Evolutionary conservation across 2,113 vertebrate species (phyloP), one percentile per base, ranked within the genome.

Genomic region (Salvelinus namaycush): DNA sequence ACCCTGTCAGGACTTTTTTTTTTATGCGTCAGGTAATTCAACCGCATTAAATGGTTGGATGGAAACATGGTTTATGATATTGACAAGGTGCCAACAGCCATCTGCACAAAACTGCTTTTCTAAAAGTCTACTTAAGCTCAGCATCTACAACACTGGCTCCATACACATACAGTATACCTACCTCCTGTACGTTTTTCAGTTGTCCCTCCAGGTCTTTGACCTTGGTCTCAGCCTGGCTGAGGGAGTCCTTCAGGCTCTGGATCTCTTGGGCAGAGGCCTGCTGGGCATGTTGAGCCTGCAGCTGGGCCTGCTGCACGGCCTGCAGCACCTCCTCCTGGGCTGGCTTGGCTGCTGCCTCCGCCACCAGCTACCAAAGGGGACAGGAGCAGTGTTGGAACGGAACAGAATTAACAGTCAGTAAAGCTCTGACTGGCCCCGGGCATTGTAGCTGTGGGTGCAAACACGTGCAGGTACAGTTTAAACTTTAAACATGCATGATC

Each of bases 121-220:
- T 9, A 39, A 39, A 39, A 9, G 39, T 9, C 31, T 31, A 39
- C 8, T 39, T 9, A 39, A 8, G 39, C 8, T 9, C 7, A 39
- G 39, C 39, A 39, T 39, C 39, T 39, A 39, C 39, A 39, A 9
- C 39, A 9, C 39, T 51, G 12, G 11, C 49, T 16, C 49, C 14
- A 16, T 51, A 12, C 49, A 16, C 49, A 12, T 51, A 16, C 49
- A 54, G 22, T 69, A 83, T 74, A 81, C 82, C 9, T 70, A 99
- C 98, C 94, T 96, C 97, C 51, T 97, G 95, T 70, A 95, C 80
- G 68, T 31, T 94, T 80, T 97, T 96, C 74, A 96, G 72, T 73
- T 95, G 94, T 66, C 81, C 81, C 86, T 98, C 96, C 3, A 98
- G 87, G 70, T 95, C 87, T 77, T 93, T 94, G 51, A 94, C 92